A percentile compares a stretch with the other conserved stretches of the same genome.
Conservation (phyloP, 2,113 vertebrate species). For the Salvelinus sp. region DNA sequence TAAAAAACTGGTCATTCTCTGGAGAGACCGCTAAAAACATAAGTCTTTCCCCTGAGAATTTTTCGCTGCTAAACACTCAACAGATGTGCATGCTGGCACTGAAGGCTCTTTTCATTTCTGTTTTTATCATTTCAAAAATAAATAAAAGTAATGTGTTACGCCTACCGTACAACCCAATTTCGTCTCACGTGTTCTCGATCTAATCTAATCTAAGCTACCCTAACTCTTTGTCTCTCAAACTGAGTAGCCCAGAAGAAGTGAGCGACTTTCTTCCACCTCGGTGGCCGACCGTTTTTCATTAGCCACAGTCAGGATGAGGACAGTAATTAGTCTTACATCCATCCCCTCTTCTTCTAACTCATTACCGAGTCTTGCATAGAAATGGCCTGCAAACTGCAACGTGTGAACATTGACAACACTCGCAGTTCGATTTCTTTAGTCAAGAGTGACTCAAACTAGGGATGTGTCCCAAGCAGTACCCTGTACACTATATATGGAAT, state of each 20-base stretch:
- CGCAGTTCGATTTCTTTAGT: background rate
- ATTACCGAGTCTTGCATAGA: background rate
- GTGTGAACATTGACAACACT: background rate
- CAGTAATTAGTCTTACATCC: slow-evolving; percentile 13
- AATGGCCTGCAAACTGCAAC: background rate
- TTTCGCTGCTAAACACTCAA: background rate
- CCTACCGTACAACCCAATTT: background rate
- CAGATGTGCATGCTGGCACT: background rate
- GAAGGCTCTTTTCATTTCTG: background rate
- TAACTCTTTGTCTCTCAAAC: background rate
- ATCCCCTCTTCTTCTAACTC: background rate
- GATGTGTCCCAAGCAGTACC: too few relatives aligned
- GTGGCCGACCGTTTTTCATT: slow-evolving; percentile 5
- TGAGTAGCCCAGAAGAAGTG: background rate
- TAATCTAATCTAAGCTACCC: background rate
- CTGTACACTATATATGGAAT: too few relatives aligned
- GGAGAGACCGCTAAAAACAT: background rate
- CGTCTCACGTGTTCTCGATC: background rate
- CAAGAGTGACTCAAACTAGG: background rate
- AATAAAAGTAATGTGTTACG: too few relatives aligned
- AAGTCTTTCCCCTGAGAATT: background rate
- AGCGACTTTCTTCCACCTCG: background rate
- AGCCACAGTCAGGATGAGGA: background rate
- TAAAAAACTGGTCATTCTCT: background rate
- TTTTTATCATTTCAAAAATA: background rate